Base-by-base conservation (phyloP, 2,888 invertebrate species). In the Phania funesta region DNA sequence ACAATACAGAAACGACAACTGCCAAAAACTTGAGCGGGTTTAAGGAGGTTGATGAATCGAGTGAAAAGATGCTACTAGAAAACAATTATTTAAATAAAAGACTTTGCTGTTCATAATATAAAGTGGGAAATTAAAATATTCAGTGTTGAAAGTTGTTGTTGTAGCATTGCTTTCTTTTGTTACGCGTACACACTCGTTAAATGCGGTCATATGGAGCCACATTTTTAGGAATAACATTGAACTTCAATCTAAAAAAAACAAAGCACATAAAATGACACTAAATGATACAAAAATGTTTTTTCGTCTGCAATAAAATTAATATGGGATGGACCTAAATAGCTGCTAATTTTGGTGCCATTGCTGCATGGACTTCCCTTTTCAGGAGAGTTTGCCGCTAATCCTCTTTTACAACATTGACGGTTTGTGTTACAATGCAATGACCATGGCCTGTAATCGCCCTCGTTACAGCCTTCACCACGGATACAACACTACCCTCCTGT, bases 181-280 rank as follows among this genome's bases (percentile, higher is more conserved):
- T 24, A 29, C n/a, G 29, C 35, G 7, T 16, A 35, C 4, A 41
- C n/a, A 16, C 41, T 16, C 41, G 16, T 41, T 52, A 35, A 52
- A 13, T 35, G 44, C 67, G 16, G 50, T 58, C 54, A 70, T 16
- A 58, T 29, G 26, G 38, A 50, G 65, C 26, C 29, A 73, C 60
- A 38, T 24, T 22, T 60, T 48, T 24, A 13, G 65, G 18, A 75
- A 44, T 73, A 77, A 80, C 75, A 65, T 73, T 70, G 64, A 76
- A 73, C 20, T 13, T 24, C 60, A 73, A 74, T 52, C 18, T 74
- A 32, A 32, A 44, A 65, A 18, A 18, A 29, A 32, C n/a, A 1
- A 11, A 9, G 18, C 0, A n/a, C 8, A n/a, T 8, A 16, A 52
- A 52, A 52, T 52, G 1, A 7, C 1, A 20, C 0, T n/a, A 24